A percentile compares a stretch with the other conserved stretches of the same genome.
Conservation (phyloP, 2,888 invertebrate genomes). For the Lycia hirtaria region DNA sequence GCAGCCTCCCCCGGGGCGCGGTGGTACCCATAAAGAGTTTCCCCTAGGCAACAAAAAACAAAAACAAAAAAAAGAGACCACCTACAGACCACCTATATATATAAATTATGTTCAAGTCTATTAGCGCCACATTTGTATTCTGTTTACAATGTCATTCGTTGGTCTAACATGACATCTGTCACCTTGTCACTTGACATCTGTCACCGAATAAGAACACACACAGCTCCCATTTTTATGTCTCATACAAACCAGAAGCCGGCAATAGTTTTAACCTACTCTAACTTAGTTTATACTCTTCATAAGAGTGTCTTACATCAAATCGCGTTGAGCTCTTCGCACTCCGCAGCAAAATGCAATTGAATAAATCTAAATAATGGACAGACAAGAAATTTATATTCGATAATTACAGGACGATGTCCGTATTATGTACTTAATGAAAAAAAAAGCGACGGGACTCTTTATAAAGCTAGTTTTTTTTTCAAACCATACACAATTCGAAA, state of each 20-base stretch:
- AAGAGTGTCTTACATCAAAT: constrained; percentile 69
- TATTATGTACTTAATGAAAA: background rate
- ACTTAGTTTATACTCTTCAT: constrained; percentile 60
- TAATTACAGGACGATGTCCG: constrained; percentile 8
- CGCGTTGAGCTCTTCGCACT: constrained; percentile 51
- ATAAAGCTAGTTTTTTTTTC: too few species aligned
- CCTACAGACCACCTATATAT: too few species aligned
- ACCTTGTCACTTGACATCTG: background rate
- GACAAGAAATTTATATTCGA: constrained; percentile 11
- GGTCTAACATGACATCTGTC: background rate
- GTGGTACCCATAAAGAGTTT: too few species aligned
- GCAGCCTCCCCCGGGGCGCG: too few species aligned
- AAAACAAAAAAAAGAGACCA: too few species aligned
- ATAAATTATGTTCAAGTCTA: background rate
- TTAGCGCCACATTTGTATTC: background rate
- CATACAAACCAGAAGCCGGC: constrained; percentile 2
- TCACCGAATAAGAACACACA: background rate
- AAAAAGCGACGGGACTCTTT: too few species aligned
- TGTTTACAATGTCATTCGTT: too few species aligned
- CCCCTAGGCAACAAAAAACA: too few species aligned
- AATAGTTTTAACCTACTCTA: constrained; percentile 35
- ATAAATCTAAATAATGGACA: constrained; percentile 21
- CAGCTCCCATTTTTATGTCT: background rate
- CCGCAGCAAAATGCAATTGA: constrained; percentile 16
- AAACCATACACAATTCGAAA: too few species aligned